Evolutionary conservation across 2,113 vertebrate genomes (phyloP).

Genomic region (Circaetus gallicus): DNA sequence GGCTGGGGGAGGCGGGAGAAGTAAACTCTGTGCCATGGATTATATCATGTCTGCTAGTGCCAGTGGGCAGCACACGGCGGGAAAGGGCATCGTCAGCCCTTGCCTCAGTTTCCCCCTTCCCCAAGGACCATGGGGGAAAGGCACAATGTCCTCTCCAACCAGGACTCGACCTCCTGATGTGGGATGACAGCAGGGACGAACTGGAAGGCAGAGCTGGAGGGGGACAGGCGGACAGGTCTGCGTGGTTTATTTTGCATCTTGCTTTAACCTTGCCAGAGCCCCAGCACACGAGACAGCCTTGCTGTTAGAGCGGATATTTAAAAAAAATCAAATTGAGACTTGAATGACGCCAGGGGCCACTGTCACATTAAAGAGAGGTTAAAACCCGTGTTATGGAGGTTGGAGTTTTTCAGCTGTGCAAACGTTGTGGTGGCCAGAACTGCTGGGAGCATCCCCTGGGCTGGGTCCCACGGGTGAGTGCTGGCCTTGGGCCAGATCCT

Average conservation of each 20-base stretch:
- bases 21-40: not conserved
- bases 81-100: not conserved
- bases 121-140: fast-evolving
- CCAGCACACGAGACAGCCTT: fast-evolving
- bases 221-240: not conserved
- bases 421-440: fast-evolving
- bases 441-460: not conserved
- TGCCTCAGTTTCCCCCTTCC: not conserved
- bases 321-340: not conserved
- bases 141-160: not conserved
- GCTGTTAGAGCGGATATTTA: fast-evolving
- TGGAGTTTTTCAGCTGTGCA: not conserved
- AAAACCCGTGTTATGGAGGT: not conserved
- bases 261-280: not conserved
- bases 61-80: not conserved
- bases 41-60: not conserved
- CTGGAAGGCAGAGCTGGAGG: not conserved
- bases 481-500: not conserved
- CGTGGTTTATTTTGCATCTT: not conserved
- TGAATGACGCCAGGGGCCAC: not conserved
- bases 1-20: not conserved
- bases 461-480: not conserved
- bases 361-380: fast-evolving
- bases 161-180: not conserved
- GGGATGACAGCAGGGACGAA: not conserved